Percentiles rank a stretch among this genome's conserved stretches.
These are phyloP conservation scores for Chirona hameri DNA, from an alignment of 2,888 invertebrate genomes.

Conservation along the genomic window DNA sequence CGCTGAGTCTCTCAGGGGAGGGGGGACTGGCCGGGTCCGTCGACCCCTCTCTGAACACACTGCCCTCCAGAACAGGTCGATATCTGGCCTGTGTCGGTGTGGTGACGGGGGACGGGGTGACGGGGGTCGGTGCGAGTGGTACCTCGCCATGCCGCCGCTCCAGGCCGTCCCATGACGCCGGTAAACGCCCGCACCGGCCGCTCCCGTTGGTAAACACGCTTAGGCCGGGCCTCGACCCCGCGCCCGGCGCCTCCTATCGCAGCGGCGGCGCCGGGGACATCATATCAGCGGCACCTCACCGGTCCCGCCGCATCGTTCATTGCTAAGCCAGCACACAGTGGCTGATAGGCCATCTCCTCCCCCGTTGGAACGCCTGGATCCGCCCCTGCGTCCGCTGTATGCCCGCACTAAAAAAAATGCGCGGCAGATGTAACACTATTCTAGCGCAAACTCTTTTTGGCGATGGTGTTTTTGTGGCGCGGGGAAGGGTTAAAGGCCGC, in stretches of 20 bases:
- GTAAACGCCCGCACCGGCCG: neutral
- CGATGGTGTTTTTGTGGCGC: neutral
- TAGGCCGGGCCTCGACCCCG: conserved; percentile 1
- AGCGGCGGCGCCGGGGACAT: neutral
- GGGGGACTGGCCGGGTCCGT: no score
- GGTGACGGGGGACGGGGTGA: no score
- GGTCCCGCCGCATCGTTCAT: no score
- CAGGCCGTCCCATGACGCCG: no score
- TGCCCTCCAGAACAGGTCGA: no score
- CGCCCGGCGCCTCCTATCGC: neutral
- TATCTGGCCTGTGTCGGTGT: no score
- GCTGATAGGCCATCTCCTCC: neutral
- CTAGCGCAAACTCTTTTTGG: conserved; percentile 5
- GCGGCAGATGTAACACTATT: conserved; percentile 11
- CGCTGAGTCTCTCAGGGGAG: no score
- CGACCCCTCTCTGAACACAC: no score
- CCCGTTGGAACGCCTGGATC: neutral
- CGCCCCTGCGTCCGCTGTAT: neutral
- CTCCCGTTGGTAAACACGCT: neutral
- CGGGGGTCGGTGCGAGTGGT: no score
- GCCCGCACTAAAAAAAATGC: neutral
- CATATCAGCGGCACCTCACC: no score
- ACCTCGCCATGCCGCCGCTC: no score
- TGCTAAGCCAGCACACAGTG: no score
- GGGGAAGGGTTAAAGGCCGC: conserved; percentile 13